These are phyloP conservation scores for Ricordea florida DNA, from an alignment of 92 coral and sea anemone genomes.

Conservation along the genomic window DNA sequence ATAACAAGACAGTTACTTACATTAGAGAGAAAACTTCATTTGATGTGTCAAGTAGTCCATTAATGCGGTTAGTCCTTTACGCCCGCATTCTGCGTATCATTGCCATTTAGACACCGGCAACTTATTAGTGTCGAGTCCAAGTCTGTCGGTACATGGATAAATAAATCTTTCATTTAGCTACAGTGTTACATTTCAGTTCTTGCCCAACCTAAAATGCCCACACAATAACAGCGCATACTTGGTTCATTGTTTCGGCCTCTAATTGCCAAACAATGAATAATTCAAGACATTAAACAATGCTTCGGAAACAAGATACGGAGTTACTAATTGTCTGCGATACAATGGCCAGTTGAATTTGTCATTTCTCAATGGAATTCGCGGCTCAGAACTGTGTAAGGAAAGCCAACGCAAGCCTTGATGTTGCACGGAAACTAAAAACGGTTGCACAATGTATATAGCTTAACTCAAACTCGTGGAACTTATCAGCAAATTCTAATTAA, in stretches of 20 bases:
- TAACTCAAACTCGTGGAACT: background rate
- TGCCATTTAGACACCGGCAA: background rate
- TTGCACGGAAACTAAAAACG: conserved; percentile 2
- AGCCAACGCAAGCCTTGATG: background rate
- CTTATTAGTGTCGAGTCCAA: background rate
- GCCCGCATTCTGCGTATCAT: background rate
- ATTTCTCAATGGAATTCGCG: conserved; percentile 52
- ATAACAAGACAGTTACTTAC: background rate
- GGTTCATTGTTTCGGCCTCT: conserved; percentile 47
- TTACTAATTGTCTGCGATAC: conserved; percentile 52
- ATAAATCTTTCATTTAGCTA: conserved; percentile 59
- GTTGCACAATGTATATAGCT: background rate
- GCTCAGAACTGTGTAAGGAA: background rate
- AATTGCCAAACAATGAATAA: conserved; percentile 68
- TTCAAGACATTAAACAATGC: conserved; percentile 40
- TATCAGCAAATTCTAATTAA: no score
- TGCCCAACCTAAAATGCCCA: conserved; percentile 14
- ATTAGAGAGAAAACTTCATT: background rate
- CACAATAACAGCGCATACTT: conserved; percentile 10
- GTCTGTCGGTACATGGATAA: no score
- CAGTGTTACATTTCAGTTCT: conserved; percentile 67
- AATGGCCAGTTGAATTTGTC: conserved; percentile 48
- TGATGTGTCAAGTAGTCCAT: background rate
- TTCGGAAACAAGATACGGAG: conserved; percentile 61
- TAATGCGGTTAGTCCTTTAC: background rate